Base-by-base conservation (phyloP, 2,797 vertebrate species). In the Malacoctenus gilli region DNA sequence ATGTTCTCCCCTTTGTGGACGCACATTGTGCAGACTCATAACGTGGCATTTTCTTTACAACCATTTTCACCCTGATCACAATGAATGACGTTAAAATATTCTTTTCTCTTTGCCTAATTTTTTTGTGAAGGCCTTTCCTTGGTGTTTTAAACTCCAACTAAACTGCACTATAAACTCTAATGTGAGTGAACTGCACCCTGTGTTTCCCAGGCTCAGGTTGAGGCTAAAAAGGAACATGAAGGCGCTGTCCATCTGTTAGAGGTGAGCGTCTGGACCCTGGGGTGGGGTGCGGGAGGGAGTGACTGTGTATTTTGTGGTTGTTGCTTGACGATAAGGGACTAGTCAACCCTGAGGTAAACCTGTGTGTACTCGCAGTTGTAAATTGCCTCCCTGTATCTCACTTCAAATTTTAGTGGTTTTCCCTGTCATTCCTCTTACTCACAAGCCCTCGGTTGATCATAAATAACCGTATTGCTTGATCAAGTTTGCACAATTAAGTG, bases 141-240 rank as follows among this genome's bases (percentile, higher is more conserved):
- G 47, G 59, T 55, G 46, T 57, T 62, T 75, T 56, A 75, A 75
- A 72, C 3, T 46, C 53, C 50, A 68, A 64, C 54, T 56, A 66
- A 71, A 65, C 23, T 69, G 46, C 47, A 32, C 30, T 25, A 42
- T 61, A 59, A 61, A 60, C 48, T 49, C 38, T 12, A 32, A 59
- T 66, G 3, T 66, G 53, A 69, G 53, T 84, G 72, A 85, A 84
- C 74, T 84, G 50, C 75, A 68, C 67, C 68, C 72, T 87, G 69
- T 88, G 64, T 85, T 75, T 44, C 70, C 3, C 70, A 99, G 97
- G 97, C 97, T 96, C 96, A 98, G 93, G 95, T 98, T 91, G 95
- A 97, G 92, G 96, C 96, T 74, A 96, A 98, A 92, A 97, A 94
- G 84, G 95, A 98, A 54, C 96, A 98, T 92, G 95, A 99, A 84